These are phyloP conservation scores for Heliconius congener DNA, from an alignment of 1,140 invertebrate species.

Conservation along the genomic window DNA sequence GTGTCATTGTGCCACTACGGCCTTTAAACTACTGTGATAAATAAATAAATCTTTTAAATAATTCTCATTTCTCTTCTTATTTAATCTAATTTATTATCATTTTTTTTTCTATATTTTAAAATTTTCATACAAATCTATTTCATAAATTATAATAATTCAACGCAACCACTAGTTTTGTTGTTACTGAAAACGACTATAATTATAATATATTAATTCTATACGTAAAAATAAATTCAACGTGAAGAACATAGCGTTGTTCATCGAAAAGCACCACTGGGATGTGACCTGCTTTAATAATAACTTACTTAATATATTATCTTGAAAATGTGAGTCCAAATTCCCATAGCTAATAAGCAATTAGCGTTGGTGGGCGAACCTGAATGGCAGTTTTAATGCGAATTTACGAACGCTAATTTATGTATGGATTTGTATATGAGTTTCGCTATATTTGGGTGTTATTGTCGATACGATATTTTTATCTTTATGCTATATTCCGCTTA, in stretches of 20 bases:
- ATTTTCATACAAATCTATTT: no score
- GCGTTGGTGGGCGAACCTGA: constrained; percentile 11
- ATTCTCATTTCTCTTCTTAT: no score
- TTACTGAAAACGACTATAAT: no score
- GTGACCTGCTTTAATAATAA: constrained; percentile 25
- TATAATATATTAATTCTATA: no score
- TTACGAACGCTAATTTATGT: constrained; percentile 31
- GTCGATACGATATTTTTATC: not conserved
- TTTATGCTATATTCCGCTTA: no score
- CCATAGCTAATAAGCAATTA: constrained; percentile 36
- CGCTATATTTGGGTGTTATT: constrained; percentile 22
- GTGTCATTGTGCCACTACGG: no score
- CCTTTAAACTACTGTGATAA: no score
- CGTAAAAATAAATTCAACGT: not conserved
- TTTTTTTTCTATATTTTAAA: no score
- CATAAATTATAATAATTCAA: no score
- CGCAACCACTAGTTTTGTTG: no score
- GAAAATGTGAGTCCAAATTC: constrained; percentile 16
- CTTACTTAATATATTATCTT: constrained; percentile 21
- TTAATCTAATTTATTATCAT: no score
- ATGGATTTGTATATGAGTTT: constrained; percentile 28
- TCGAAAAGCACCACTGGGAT: constrained; percentile 19
- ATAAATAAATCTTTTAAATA: no score
- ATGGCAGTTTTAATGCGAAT: constrained; percentile 30
- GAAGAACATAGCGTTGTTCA: not conserved